Percentiles rank a stretch among this genome's conserved stretches.
Conservation (phyloP, 2,113 vertebrate genomes). For the Scatophagus argus region DNA sequence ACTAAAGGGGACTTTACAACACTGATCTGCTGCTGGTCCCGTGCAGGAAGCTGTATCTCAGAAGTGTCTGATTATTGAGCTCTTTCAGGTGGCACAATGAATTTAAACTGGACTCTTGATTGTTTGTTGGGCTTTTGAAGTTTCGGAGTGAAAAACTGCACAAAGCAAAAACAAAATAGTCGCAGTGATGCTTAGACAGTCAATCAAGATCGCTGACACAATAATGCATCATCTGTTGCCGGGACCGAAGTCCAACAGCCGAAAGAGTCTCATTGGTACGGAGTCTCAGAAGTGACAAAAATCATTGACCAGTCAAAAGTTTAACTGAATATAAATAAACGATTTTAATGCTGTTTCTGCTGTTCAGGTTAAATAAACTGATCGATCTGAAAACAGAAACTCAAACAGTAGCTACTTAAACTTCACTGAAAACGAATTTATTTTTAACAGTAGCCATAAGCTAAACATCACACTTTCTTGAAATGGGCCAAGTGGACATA, state of each 20-base stretch:
- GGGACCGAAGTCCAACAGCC: neutral
- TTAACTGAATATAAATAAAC: neutral
- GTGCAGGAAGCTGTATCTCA: too few species aligned
- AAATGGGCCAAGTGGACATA: too few species aligned
- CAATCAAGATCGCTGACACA: neutral
- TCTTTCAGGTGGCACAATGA: neutral
- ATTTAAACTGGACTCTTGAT: neutral
- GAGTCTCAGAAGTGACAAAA: slow-evolving; percentile 8
- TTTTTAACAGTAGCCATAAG: neutral
- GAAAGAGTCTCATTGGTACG: neutral
- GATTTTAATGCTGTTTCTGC: too few species aligned
- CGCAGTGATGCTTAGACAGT: neutral
- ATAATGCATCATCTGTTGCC: neutral
- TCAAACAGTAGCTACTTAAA: too few species aligned
- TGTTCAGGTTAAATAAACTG: too few species aligned
- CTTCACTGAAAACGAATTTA: too few species aligned
- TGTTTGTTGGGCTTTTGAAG: neutral
- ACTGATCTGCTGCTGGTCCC: too few species aligned
- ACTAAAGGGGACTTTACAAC: too few species aligned
- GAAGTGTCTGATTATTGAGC: neutral
- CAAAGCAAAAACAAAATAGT: too few species aligned
- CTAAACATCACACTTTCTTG: neutral
- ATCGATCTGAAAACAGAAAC: too few species aligned
- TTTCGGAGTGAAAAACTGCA: neutral
- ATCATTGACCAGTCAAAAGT: neutral